Conservation (phyloP, 1,140 invertebrate species). For the Lasaia peninsularis region DNA sequence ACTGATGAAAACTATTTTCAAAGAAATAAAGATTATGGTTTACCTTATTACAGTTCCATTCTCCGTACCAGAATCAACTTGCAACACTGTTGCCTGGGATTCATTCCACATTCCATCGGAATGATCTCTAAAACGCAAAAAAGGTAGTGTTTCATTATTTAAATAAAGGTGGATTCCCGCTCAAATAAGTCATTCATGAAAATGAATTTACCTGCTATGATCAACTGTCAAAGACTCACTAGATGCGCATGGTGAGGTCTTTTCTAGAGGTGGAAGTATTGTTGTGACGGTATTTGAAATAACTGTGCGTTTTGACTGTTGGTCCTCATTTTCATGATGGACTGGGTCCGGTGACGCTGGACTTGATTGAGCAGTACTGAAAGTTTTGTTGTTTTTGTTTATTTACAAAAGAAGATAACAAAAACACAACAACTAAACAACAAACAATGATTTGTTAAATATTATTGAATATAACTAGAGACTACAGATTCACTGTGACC, state of each 20-base stretch:
- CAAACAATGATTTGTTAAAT: too few relatives aligned
- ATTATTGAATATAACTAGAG: too few relatives aligned
- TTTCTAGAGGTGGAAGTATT: slow-evolving; percentile 60
- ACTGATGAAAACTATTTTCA: not conserved
- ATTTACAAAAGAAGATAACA: too few relatives aligned
- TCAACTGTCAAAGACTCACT: slow-evolving; percentile 88
- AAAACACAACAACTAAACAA: too few relatives aligned
- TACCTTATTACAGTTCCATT: slow-evolving; percentile 79
- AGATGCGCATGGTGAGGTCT: slow-evolving; percentile 85
- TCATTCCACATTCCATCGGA: slow-evolving; percentile 92
- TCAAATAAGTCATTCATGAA: not conserved
- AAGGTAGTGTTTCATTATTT: not conserved
- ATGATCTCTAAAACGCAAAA: slow-evolving; percentile 80
- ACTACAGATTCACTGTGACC: too few relatives aligned
- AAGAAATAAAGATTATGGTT: slow-evolving; percentile 1
- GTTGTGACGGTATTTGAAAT: slow-evolving; percentile 52
- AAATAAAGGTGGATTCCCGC: not conserved
- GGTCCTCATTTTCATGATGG: slow-evolving; percentile 38
- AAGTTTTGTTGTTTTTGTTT: slow-evolving; percentile 24
- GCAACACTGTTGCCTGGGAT: slow-evolving; percentile 89
- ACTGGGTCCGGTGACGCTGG: slow-evolving; percentile 76
- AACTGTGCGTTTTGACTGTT: slow-evolving; percentile 46
- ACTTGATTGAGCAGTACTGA: slow-evolving; percentile 73
- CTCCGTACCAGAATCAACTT: slow-evolving; percentile 83
- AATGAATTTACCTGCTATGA: slow-evolving; percentile 73